Base-by-base conservation (phyloP, 2,888 invertebrate species). In the Agonopterix subpropinquella region DNA sequence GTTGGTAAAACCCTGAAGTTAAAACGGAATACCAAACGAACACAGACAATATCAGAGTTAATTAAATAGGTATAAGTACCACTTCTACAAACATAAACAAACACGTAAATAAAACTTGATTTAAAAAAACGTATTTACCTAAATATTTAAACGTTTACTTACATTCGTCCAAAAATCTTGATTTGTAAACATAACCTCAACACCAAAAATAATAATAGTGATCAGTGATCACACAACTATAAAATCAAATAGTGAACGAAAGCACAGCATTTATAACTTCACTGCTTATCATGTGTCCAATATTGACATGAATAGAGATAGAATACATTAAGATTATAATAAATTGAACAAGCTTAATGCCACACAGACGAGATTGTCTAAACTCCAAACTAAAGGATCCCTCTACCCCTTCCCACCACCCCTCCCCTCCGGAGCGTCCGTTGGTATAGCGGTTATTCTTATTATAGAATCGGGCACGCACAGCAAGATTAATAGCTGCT, bases 121-220 rank as follows among this genome's bases (percentile, higher is more conserved):
- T 43, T 15, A 15, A 43, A 13, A 43, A 15, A 13, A 43, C 7
- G 13, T 18, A 3, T 18, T 8, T 13, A 13, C 15, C 5, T 11
- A 43, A 11, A 9, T 13, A 11, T 13, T 11, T 13, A 11, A 3
- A 28, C 28, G 7, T 28, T 28, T 61, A 79, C 82, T 81, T 55
- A 81, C 81, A 52, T 63, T 64, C 35, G 66, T 61, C 72, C 74
- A 72, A 57, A 72, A 56, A 55, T 73, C 68, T 36, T 49, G 45
- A 59, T 77, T 75, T 61, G 80, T 80, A 72, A 82, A 84, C 84
- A 85, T 85, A 84, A 85, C 83, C 82, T 82, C 73, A 68, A 48
- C 45, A 47, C 49, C 41, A 46, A 51, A 46, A 51, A 48, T 48
- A 28, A 28, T 5, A 1, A 28, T 28, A 28, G 28, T 28, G 28